Evolutionary conservation across 2,888 invertebrate genomes (phyloP).

Genomic region (Ophion obscuratus): DNA sequence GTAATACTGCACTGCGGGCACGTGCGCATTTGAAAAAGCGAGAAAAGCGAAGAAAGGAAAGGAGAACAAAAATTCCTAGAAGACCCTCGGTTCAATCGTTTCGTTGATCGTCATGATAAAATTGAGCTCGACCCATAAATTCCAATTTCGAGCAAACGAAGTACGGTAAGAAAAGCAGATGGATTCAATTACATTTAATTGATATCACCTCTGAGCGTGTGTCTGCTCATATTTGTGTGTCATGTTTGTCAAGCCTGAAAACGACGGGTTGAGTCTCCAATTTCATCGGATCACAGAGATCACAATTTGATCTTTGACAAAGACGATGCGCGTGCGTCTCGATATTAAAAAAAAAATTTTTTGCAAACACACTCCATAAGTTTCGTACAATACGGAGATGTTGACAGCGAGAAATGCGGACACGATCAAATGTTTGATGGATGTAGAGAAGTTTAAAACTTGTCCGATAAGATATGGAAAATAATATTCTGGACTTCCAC

Average conservation of each 20-base stretch:
- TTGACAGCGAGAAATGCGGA: too few relatives aligned
- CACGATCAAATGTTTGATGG: neutral
- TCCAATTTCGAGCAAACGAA: slow-evolving; percentile 73
- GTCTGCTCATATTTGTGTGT: slow-evolving; percentile 15
- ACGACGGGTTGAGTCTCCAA: slow-evolving; percentile 49
- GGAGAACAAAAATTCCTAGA: neutral
- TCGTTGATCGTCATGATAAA: slow-evolving; percentile 42
- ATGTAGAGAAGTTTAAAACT: neutral
- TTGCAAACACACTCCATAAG: neutral
- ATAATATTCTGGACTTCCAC: neutral
- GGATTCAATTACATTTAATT: slow-evolving; percentile 78
- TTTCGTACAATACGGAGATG: too few relatives aligned
- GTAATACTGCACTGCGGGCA: neutral
- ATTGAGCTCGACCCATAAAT: slow-evolving; percentile 73
- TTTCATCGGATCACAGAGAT: slow-evolving; percentile 53
- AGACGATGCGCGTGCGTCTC: neutral
- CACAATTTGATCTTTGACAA: slow-evolving; percentile 21
- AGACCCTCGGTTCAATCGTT: neutral
- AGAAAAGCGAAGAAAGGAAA: neutral
- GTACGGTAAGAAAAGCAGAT: slow-evolving; percentile 72
- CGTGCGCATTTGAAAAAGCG: slow-evolving; percentile 19
- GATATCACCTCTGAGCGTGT: slow-evolving; percentile 67
- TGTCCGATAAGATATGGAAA: neutral
- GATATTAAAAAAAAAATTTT: too few relatives aligned
- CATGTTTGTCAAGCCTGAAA: slow-evolving; percentile 3